phyloP scores from a whole-genome alignment of 2,113 vertebrate species.

The Cercopithecus mona region DNA sequence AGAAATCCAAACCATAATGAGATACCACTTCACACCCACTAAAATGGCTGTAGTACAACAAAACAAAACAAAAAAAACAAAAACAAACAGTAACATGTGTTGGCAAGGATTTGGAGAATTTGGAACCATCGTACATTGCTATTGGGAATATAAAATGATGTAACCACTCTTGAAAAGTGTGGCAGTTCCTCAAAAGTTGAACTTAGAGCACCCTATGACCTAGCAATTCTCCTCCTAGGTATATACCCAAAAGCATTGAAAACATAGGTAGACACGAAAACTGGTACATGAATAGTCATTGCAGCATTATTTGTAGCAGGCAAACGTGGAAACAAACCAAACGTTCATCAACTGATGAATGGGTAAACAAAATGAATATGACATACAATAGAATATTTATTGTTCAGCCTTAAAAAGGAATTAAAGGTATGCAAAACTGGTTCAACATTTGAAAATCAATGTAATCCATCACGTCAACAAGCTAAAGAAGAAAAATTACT shows the following conservation, averaged over 20 bases:
- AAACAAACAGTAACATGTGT: neutral
- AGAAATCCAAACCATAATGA: constrained; percentile 7
- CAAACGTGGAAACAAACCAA: neutral
- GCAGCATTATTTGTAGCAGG: neutral
- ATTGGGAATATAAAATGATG: neutral
- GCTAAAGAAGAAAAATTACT: constrained; percentile 21
- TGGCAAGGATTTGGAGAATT: neutral
- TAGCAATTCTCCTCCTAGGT: neutral
- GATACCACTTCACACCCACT: neutral
- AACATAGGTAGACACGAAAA: neutral
- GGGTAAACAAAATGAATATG: neutral
- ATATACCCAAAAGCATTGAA: neutral
- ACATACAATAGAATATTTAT: neutral
- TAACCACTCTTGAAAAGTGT: neutral
- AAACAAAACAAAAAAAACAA: neutral
- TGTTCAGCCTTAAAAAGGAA: neutral
- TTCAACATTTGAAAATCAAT: neutral
- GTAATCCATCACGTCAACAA: neutral
- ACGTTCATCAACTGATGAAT: neutral
- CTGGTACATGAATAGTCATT: neutral
- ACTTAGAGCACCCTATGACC: neutral
- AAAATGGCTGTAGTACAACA: neutral
- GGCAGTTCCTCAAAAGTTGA: neutral
- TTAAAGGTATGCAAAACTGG: neutral
- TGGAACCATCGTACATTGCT: neutral